Evolutionary conservation across 2,113 vertebrate species (phyloP), one percentile per base, ranked within the genome.

Genomic region (Oncorhynchus tshawytscha): DNA sequence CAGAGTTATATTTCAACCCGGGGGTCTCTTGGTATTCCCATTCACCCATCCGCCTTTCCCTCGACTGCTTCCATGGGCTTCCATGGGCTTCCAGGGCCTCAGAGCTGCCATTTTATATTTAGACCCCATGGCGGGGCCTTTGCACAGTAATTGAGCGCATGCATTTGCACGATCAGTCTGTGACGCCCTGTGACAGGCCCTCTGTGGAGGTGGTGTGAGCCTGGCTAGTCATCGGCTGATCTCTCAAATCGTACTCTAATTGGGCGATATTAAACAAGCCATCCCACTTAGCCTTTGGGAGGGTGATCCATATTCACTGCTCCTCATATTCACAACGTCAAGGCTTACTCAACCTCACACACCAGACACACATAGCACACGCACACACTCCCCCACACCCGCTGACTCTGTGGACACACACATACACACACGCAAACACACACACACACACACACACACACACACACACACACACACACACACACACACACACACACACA

Each of bases 251-350:
- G 70, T 72, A 80, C 85, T 86, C 87, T 94, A 93, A 93, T 93
- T 92, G 89, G 90, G 88, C 88, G 88, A 90, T 92, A 92, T 93
- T 92, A 93, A 85, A 89, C 86, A 84, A 88, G 88, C 89, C 87
- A 90, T 92, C 82, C 86, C 82, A 86, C 87, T 92, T 90, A 90
- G 92, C 92, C 89, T 92, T 85, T 90, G 88, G 88, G 88, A 90
- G 84, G 82, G 82, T 88, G 86, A 91, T 92, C 89, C 86, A 88
- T 89, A 92, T 92, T 89, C 85, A 82, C 84, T 78, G 76, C 77
- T 76, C 77, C 82, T 89, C 82, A 90, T 88, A 85, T 85, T 88
- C 83, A 85, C 85, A 16, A 31, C 29, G 65, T 34, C 65, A 67
- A 34, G 65, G 13, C 29, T 67, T 25, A 29, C 65, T 29, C 65